Evolutionary conservation across 2,797 vertebrate species (phyloP).

Genomic region (Glossophaga mutica): DNA sequence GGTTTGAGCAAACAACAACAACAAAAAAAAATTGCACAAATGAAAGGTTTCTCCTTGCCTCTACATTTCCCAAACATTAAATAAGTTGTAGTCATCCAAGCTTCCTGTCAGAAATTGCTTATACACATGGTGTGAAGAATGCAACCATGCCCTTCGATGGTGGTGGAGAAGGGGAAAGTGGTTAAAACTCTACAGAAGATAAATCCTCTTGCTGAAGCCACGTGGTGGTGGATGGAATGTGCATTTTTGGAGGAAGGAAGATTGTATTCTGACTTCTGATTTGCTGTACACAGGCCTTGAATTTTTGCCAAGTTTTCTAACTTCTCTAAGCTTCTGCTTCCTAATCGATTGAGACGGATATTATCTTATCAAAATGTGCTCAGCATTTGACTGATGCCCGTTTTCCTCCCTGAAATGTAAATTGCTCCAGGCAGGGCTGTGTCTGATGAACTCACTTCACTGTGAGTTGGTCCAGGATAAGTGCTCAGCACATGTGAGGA

Average conservation of each 20-base stretch:
- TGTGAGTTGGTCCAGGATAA: neutral
- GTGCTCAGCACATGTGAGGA: rapidly evolving
- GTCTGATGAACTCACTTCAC: neutral
- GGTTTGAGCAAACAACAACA: neutral
- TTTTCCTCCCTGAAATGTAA: neutral
- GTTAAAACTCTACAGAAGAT: neutral
- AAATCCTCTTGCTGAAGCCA: neutral
- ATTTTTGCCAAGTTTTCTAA: neutral
- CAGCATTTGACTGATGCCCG: neutral
- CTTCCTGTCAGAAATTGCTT: neutral
- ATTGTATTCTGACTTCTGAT: neutral
- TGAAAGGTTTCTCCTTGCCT: neutral
- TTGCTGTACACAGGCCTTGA: neutral
- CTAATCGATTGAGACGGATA: neutral
- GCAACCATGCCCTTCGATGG: neutral
- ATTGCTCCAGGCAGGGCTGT: neutral
- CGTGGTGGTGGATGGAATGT: neutral
- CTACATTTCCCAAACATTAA: neutral
- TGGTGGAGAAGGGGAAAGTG: neutral
- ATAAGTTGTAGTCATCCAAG: neutral
- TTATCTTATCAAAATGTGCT: neutral
- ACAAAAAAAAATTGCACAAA: neutral
- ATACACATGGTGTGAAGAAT: neutral
- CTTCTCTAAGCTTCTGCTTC: neutral
- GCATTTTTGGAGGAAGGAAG: neutral